phyloP scores from a whole-genome alignment of 2,797 vertebrate genomes.

The Paratrypauchen microcephalus region DNA sequence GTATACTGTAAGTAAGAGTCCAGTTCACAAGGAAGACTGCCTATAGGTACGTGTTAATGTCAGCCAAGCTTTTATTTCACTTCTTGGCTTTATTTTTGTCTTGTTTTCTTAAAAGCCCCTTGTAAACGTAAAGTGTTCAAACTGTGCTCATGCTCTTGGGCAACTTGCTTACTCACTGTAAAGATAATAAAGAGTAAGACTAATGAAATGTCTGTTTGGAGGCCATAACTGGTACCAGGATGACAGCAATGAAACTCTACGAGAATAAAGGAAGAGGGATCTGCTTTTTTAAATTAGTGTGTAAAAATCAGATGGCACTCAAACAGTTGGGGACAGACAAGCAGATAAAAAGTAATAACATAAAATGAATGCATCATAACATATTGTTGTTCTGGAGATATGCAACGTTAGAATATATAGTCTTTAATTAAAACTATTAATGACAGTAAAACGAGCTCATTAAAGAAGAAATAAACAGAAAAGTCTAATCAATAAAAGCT shows the following conservation, averaged over 20 bases:
- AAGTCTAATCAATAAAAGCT: too few species aligned
- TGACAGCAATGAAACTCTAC: constrained; percentile 19
- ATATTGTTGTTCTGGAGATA: too few species aligned
- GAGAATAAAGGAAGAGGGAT: neutral
- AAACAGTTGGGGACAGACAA: neutral
- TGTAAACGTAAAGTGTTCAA: constrained; percentile 51
- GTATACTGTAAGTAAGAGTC: neutral
- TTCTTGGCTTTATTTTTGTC: constrained; percentile 22
- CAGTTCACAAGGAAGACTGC: too few species aligned
- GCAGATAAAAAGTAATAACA: neutral
- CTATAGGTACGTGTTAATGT: constrained; percentile 29
- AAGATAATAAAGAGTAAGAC: constrained; percentile 48
- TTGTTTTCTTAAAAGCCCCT: constrained; percentile 20
- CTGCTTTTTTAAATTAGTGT: neutral
- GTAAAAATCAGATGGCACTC: neutral
- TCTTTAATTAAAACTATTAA: too few species aligned
- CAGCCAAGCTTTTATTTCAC: constrained; percentile 38
- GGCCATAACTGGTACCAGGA: constrained; percentile 36
- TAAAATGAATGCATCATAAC: neutral
- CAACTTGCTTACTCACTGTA: constrained; percentile 61
- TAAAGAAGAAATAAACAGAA: too few species aligned
- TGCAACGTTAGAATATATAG: too few species aligned
- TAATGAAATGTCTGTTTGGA: constrained; percentile 57
- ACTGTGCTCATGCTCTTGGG: constrained; percentile 54
- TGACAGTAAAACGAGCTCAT: too few species aligned